Evolutionary conservation across 1,140 invertebrate species (phyloP).

Genomic region (Magallana angulata): DNA sequence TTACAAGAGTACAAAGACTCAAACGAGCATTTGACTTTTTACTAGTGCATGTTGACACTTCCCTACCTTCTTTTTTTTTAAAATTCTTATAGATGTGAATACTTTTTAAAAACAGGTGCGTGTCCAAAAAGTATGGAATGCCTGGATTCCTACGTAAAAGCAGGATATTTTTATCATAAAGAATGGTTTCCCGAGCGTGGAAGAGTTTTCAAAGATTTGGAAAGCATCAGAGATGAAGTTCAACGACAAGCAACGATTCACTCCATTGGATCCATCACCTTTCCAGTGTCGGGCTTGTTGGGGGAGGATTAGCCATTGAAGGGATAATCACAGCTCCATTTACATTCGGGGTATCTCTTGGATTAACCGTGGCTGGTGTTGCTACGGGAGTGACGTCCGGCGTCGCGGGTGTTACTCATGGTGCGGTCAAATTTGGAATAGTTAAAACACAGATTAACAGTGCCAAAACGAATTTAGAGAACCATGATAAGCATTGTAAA

Average conservation of each 20-base stretch:
- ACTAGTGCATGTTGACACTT: no score
- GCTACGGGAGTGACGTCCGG: conserved; percentile 14
- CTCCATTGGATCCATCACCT: background rate
- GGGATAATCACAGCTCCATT: background rate
- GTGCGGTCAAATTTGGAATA: background rate
- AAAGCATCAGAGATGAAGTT: background rate
- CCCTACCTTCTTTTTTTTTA: no score
- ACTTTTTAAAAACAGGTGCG: no score
- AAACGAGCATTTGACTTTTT: no score
- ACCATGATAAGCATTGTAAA: background rate
- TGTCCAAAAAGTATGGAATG: background rate
- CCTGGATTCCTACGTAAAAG: background rate
- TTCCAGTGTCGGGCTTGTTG: background rate
- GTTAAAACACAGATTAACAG: background rate
- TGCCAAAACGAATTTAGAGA: background rate
- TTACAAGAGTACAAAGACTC: no score
- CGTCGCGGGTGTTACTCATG: conserved; percentile 3
- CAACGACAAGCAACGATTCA: background rate
- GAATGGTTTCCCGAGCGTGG: background rate
- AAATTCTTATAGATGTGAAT: no score
- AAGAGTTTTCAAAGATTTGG: background rate
- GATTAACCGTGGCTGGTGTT: conserved; percentile 1
- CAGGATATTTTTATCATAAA: background rate
- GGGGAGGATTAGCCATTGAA: background rate
- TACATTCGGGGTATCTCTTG: conserved; percentile 26